A percentile compares a stretch with the other conserved stretches of the same genome.
phyloP scores from a whole-genome alignment of 1,140 invertebrate species.

The Cydia fagiglandana region DNA sequence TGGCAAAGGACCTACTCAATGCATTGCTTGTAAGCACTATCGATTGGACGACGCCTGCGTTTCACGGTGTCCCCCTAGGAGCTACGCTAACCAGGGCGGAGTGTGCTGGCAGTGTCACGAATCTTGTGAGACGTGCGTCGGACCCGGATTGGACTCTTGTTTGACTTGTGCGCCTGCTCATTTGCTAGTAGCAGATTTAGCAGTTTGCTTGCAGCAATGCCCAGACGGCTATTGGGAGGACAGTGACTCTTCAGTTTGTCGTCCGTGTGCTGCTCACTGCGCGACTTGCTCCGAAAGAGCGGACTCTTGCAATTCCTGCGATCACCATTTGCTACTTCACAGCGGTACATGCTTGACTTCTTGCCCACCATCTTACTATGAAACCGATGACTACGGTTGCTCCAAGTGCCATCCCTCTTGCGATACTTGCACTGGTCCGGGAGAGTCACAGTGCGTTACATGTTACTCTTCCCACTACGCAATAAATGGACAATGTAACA shows the following conservation, averaged over 20 bases:
- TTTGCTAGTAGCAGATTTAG: slow-evolving; percentile 86
- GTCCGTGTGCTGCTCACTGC: slow-evolving; percentile 87
- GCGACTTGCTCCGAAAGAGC: slow-evolving; percentile 89
- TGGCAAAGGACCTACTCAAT: slow-evolving; percentile 88
- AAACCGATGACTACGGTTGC: slow-evolving; percentile 91
- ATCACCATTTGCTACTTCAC: slow-evolving; percentile 89
- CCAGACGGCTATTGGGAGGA: slow-evolving; percentile 93
- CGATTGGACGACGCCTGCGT: slow-evolving; percentile 89
- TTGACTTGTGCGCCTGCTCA: slow-evolving; percentile 89
- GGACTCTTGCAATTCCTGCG: slow-evolving; percentile 90
- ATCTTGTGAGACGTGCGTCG: slow-evolving; percentile 90
- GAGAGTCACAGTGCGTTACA: slow-evolving; percentile 88
- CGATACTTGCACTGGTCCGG: slow-evolving; percentile 89
- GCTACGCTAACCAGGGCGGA: slow-evolving; percentile 87
- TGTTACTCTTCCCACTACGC: slow-evolving; percentile 85
- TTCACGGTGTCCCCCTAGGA: slow-evolving; percentile 87
- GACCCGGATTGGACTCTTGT: slow-evolving; percentile 89
- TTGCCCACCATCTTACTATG: slow-evolving; percentile 89
- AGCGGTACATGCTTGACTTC: slow-evolving; percentile 89
- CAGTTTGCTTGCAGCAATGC: slow-evolving; percentile 89
- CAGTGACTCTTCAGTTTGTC: slow-evolving; percentile 85
- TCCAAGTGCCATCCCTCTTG: slow-evolving; percentile 88
- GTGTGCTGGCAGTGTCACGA: slow-evolving; percentile 90
- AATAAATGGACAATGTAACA: slow-evolving; percentile 83
- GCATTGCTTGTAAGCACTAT: slow-evolving; percentile 88